Base-by-base conservation (phyloP, 1,140 invertebrate genomes). In the Polypedilum vanderplanki region DNA sequence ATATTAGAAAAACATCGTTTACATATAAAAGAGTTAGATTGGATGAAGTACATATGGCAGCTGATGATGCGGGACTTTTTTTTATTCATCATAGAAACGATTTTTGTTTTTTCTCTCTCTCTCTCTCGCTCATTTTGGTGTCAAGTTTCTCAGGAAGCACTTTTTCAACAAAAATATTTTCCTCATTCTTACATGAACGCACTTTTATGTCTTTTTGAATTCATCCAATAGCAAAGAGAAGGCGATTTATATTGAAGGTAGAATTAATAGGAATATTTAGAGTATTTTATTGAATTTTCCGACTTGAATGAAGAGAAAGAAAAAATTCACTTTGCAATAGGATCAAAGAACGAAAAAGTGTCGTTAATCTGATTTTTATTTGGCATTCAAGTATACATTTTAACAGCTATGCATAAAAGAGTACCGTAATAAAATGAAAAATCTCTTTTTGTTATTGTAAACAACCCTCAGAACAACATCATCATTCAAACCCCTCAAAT, bases 341-440 rank as follows among this genome's bases (percentile, higher is more conserved):
- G 46, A 57, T 57, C 46, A 57, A 57, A 57, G 46, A 12, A 57
- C 10, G 46, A 57, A 57, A n/a, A 57, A 57, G 46, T 57, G 46
- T 57, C 46, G 46, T 57, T 70, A 70, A 70, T 70, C 65, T 70
- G 65, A 70, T 18, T 70, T 70, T 70, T 70, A 70, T 70, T 70
- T 70, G 18, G 17, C 18, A 20, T 70, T 70, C 65, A 70, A 70
- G 65, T 8, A 22, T 17, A 57, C 46, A 57, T 12, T 33, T 33
- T 33, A 3, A 33, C 24, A 33, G 24, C 24, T 33, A 33, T 5
- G 24, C 24, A 33, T 33, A 33, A 33, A 33, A 33, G 24, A 33
- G 24, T 33, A 5, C 24, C 24, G 24, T 33, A 33, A n/a, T 12
- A 57, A n/a, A 12, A 57, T 57, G 46, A 57, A n/a, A 12, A 57